Base-by-base conservation (phyloP, 92 coral and sea anemone species). In the Diadumene lineata region DNA sequence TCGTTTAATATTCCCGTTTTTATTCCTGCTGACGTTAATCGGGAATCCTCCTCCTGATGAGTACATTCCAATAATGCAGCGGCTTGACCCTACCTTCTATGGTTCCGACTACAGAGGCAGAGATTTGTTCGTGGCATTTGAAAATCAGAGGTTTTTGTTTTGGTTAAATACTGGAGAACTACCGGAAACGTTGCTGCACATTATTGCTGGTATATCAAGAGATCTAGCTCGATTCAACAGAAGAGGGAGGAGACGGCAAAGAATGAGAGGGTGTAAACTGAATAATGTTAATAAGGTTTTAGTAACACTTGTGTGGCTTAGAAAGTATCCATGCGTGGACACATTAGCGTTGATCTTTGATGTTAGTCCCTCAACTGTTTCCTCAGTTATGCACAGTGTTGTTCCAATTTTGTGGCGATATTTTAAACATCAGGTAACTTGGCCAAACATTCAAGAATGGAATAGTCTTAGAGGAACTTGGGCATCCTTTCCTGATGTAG, bases 161-260 rank as follows among this genome's bases (percentile, higher is more conserved):
- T 81, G 85, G 81, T 46, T 82, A 53, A 82, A 66, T 71, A 76
- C 87, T 0, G 77, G 87, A 21, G 87, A 82, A 30, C 63, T 56
- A 25, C 87, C 78, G 23, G 87, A 76, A 46, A 76, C 87, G 2
- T 31, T 74, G 46, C 8, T 62, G 31, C 75, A 63, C 68, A 73
- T 64, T 16, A 24, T 62, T 61, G 13, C 31, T 27, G 31, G 63
- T 33, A 31, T 70, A 34, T 69, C 51, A 0, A 17, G 60, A 60
- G 38, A 69, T 43, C 57, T 68, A 56, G 31, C 24, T 48, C 64
- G 72, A 57, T 75, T 76, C 17, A 68, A 38, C 56, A 58, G 87
- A 58, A 82, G 82, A 64, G 78, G 82, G 48, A 46, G 78, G 55
- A 43, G 56, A 28, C 17, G 65, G 61, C 58, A 43, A 56, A 55